Evolutionary conservation across 2,113 vertebrate species (phyloP).

Genomic region (Lonchura striata): DNA sequence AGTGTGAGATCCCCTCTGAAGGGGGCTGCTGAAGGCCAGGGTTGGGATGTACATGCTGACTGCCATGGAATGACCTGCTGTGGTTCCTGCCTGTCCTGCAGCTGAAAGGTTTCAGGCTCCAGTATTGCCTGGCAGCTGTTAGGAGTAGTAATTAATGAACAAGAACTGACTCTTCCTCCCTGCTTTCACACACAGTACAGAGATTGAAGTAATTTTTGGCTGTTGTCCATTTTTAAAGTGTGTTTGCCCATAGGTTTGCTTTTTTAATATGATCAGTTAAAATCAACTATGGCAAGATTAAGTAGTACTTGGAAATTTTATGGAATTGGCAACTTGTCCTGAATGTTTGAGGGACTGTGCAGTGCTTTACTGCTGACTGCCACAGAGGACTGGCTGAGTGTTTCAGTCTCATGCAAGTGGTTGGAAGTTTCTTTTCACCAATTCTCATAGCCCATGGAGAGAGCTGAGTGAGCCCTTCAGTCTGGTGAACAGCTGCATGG

Average conservation of each 20-base stretch:
- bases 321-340: slow-evolving; percentile 6
- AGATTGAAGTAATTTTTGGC: background rate
- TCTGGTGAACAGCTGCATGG: slow-evolving; percentile 66
- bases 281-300: background rate
- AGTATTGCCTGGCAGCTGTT: background rate
- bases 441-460: background rate
- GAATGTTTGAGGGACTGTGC: slow-evolving; percentile 31
- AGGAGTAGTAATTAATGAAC: background rate
- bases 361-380: background rate
- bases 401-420: background rate
- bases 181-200: background rate
- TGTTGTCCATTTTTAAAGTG: background rate
- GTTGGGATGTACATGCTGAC: background rate
- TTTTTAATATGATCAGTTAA: background rate
- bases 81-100: background rate
- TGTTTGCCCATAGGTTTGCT: background rate
- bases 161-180: background rate
- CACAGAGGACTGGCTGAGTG: slow-evolving; percentile 31
- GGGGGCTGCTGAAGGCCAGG: background rate
- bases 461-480: background rate
- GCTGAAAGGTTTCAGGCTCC: background rate
- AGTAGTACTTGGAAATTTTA: background rate
- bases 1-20: background rate
- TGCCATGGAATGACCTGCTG: background rate
- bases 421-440: background rate